A percentile compares a stretch with the other conserved stretches of the same genome.
phyloP scores from a whole-genome alignment of 2,888 invertebrate species.

The Phasia obesa region DNA sequence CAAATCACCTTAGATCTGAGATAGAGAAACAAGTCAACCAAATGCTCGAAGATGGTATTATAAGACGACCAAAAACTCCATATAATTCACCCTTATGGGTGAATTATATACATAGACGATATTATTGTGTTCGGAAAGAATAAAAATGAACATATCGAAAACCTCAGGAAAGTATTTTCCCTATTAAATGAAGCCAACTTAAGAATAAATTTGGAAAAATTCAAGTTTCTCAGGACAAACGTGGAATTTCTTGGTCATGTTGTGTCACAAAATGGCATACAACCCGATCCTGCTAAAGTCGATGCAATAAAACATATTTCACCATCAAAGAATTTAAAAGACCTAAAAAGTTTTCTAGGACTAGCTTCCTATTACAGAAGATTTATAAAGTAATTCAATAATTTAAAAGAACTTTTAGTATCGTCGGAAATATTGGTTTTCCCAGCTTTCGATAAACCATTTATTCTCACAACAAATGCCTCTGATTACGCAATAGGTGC shows the following conservation, averaged over 20 bases:
- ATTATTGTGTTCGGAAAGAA: not conserved
- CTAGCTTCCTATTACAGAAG: not conserved
- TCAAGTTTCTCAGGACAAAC: not conserved
- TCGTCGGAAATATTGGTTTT: not conserved
- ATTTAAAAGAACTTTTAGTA: not conserved
- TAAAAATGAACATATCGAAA: not conserved
- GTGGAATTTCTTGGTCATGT: not conserved
- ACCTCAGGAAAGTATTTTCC: not conserved
- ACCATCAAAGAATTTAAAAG: not conserved
- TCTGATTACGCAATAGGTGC: not conserved
- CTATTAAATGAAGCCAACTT: not conserved
- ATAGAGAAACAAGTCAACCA: conserved; percentile 11
- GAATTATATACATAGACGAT: not conserved
- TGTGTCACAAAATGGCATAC: not conserved
- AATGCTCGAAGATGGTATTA: conserved; percentile 14
- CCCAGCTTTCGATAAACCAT: not conserved
- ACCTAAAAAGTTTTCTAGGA: not conserved
- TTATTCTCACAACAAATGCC: not conserved
- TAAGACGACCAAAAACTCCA: conserved; percentile 26
- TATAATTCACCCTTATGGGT: conserved; percentile 31
- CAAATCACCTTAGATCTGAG: conserved; percentile 22
- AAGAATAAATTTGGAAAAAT: not conserved
- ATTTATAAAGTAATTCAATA: not conserved
- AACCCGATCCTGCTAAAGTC: not conserved
- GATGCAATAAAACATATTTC: not conserved